A percentile compares a stretch with the other conserved stretches of the same genome.
These are phyloP conservation scores for Petrocephalus zakoni DNA, from an alignment of 2,113 vertebrate species.

Conservation along the genomic window DNA sequence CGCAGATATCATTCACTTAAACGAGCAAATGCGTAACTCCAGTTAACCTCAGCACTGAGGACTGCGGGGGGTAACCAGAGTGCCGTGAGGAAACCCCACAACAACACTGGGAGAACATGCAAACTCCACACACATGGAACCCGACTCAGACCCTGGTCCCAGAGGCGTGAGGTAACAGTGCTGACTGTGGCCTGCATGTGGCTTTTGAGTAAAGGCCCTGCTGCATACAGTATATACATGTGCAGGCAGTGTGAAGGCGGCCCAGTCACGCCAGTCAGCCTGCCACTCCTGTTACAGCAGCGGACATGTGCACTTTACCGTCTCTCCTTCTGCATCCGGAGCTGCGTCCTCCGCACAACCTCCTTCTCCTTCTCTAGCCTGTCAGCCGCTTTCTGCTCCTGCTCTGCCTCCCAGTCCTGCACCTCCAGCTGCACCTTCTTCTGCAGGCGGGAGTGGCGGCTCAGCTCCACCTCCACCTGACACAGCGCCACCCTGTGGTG, in stretches of 20 bases:
- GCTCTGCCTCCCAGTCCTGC: slow-evolving; percentile 41
- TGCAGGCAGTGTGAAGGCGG: neutral
- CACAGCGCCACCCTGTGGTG: slow-evolving; percentile 60
- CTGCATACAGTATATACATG: neutral
- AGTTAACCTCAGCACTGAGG: neutral
- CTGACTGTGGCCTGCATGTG: neutral
- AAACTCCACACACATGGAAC: neutral
- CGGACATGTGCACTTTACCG: slow-evolving; percentile 46
- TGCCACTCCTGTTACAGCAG: neutral
- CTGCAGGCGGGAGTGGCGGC: slow-evolving; percentile 44
- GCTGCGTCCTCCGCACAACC: slow-evolving; percentile 40
- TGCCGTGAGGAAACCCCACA: neutral
- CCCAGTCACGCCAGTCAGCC: neutral
- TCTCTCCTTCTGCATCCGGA: slow-evolving; percentile 40
- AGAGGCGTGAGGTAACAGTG: neutral
- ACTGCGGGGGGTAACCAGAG: neutral
- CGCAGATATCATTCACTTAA: neutral
- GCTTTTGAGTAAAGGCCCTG: neutral
- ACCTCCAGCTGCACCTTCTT: slow-evolving; percentile 51
- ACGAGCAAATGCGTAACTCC: neutral
- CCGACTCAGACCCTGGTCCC: neutral
- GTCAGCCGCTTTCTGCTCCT: slow-evolving; percentile 36
- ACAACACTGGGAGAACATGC: neutral
- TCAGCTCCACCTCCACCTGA: slow-evolving; percentile 63
- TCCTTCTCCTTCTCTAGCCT: slow-evolving; percentile 58